Evolutionary conservation across 2,797 vertebrate species (phyloP), one percentile per base, ranked within the genome.

Genomic region (Hylomyscus alleni): DNA sequence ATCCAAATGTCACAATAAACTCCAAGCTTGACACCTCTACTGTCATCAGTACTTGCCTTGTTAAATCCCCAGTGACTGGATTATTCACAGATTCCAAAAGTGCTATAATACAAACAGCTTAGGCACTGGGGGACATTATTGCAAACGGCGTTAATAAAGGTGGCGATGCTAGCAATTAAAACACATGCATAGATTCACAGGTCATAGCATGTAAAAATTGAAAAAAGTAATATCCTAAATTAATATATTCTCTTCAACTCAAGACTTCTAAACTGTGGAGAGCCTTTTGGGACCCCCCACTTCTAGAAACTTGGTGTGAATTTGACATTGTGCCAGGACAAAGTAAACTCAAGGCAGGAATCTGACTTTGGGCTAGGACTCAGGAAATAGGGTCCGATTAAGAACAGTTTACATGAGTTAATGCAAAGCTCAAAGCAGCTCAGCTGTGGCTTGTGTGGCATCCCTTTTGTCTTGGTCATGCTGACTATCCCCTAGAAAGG

Each of bases 221-320:
- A n/a, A n/a, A 67, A 89, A 85, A 34, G 24, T 20, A 15, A 37
- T 89, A 54, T 50, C 90, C 58, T 80, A 90, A 72, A 47, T 91
- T n/a, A 90, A 73, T 8, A 7, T 83, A 67, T 82, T 93, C 94
- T 84, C 80, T 95, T 60, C 72, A 65, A 56, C 52, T 84, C 83
- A 24, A 86, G 47, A 84, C 52, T 87, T 86, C 88, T 87, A 90
- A 56, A 56, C 17, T 56, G 54, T 56, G 54, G 13, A 56, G 54
- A 56, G 54, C 54, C 17, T 56, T 56, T 56, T 17, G 54, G 54
- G 13, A 15, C n/a, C n/a, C 54, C 15, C 15, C 5, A 4, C 54
- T 56, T 56, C 54, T 56, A 56, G 14, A 56, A 56, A 56, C 14
- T 56, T 56, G 15, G 54, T 15, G 17, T 2, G 54, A 56, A 56